A percentile compares a stretch with the other conserved stretches of the same genome.
These are phyloP conservation scores for Eurypyga helias DNA, from an alignment of 2,113 vertebrate species.

Conservation along the genomic window DNA sequence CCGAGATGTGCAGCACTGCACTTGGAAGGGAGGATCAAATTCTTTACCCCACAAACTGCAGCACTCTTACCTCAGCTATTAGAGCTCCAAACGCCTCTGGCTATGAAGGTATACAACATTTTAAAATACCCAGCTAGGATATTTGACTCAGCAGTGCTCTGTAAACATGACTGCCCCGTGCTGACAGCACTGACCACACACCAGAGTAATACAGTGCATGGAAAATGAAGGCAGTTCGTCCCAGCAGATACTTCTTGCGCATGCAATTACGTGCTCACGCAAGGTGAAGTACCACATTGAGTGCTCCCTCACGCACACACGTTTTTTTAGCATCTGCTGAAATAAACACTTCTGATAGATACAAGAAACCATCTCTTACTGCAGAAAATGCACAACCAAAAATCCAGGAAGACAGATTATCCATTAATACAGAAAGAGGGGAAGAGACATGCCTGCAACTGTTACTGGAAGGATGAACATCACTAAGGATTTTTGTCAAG, in stretches of 20 bases:
- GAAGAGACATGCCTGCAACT: not conserved
- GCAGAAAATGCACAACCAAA: not conserved
- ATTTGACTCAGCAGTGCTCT: not conserved
- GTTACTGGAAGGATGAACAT: not conserved
- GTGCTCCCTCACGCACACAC: not conserved
- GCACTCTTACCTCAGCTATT: not conserved
- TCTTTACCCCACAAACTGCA: not conserved
- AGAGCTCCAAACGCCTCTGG: not conserved
- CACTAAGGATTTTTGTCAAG: not conserved
- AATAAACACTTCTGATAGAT: not conserved
- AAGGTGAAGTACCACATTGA: not conserved
- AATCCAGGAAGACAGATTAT: not conserved
- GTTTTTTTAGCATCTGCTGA: not conserved
- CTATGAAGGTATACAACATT: not conserved
- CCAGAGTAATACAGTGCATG: rapidly evolving
- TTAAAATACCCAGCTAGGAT: not conserved
- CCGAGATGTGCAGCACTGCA: not conserved
- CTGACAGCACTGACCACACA: not conserved
- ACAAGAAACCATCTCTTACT: not conserved
- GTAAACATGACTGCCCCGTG: not conserved
- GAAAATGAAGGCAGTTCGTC: not conserved
- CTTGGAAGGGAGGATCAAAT: not conserved
- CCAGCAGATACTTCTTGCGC: not conserved
- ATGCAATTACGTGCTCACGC: rapidly evolving
- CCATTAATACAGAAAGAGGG: not conserved